Conservation (phyloP, 2,888 invertebrate species). For the Apocheima hispidaria region DNA sequence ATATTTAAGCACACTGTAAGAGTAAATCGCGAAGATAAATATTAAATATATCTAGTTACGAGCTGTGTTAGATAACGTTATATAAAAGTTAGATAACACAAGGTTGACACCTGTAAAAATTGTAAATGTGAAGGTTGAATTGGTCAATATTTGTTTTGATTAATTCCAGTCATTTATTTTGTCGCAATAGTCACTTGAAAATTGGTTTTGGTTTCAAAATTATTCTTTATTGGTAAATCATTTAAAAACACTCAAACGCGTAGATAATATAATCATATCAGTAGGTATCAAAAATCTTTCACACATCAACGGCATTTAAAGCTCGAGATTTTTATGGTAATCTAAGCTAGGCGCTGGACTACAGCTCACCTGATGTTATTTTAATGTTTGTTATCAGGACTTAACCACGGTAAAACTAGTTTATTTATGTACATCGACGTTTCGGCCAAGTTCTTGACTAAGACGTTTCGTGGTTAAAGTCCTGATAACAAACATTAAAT, state of each 20-base stretch:
- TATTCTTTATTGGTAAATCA: background rate
- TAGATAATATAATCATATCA: no score
- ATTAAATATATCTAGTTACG: background rate
- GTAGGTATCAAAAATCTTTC: no score
- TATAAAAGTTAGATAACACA: conserved; percentile 20
- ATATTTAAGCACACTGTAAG: background rate
- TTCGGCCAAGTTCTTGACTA: no score
- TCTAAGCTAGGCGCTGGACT: no score
- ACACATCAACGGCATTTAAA: no score
- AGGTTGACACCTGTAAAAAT: conserved; percentile 20
- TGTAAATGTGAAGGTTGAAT: conserved; percentile 22
- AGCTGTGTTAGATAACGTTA: conserved; percentile 4
- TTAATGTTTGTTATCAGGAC: no score
- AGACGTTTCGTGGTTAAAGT: no score
- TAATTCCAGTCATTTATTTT: conserved; percentile 16
- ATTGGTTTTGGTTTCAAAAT: conserved; percentile 1
- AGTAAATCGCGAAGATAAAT: conserved; percentile 16
- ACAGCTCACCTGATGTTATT: no score
- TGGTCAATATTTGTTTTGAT: conserved; percentile 24
- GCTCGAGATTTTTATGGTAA: no score
- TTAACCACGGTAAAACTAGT: no score
- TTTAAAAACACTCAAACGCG: background rate
- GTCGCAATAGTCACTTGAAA: background rate
- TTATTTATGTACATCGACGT: no score
- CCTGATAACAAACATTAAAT: no score